These are phyloP conservation scores for Pangasius macronema DNA, from an alignment of 2,797 vertebrate species.

Conservation along the genomic window DNA sequence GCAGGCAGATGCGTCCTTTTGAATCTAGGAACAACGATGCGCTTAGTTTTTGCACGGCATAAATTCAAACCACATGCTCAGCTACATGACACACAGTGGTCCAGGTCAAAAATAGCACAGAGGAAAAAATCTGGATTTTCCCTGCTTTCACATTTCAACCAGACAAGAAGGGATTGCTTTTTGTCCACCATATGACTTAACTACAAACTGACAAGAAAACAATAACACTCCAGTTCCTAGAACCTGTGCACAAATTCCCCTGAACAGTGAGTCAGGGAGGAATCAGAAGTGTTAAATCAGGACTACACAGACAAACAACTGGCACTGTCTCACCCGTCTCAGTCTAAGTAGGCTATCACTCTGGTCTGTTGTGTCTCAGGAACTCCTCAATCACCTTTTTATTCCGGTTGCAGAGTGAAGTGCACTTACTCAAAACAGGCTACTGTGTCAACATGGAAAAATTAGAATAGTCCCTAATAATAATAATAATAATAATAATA, in stretches of 20 bases:
- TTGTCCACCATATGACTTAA: not conserved
- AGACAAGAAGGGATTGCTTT: not conserved
- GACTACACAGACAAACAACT: constrained; percentile 25
- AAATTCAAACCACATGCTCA: constrained; percentile 70
- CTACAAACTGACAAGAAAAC: constrained; percentile 3
- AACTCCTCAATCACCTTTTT: constrained; percentile 11
- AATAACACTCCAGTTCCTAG: constrained; percentile 11
- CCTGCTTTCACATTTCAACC: constrained; percentile 20
- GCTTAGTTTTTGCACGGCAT: constrained; percentile 54
- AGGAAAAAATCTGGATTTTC: constrained; percentile 46
- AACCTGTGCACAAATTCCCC: constrained; percentile 1
- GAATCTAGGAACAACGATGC: constrained; percentile 51
- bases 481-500: not conserved
- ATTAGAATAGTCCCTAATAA: not conserved
- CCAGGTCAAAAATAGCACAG: constrained; percentile 64
- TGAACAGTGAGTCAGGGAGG: not conserved
- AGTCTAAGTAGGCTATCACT: constrained; percentile 11
- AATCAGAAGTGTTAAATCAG: not conserved
- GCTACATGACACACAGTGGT: constrained; percentile 57
- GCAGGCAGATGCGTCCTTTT: constrained; percentile 50
- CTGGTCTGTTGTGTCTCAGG: constrained; percentile 19
- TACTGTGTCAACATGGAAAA: not conserved
- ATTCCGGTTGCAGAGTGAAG: not conserved
- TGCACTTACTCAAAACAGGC: not conserved
- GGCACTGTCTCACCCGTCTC: constrained; percentile 19